Evolutionary conservation across 2,113 vertebrate genomes (phyloP), one percentile per base, ranked within the genome.

Genomic region (Capreolus pygargus): DNA sequence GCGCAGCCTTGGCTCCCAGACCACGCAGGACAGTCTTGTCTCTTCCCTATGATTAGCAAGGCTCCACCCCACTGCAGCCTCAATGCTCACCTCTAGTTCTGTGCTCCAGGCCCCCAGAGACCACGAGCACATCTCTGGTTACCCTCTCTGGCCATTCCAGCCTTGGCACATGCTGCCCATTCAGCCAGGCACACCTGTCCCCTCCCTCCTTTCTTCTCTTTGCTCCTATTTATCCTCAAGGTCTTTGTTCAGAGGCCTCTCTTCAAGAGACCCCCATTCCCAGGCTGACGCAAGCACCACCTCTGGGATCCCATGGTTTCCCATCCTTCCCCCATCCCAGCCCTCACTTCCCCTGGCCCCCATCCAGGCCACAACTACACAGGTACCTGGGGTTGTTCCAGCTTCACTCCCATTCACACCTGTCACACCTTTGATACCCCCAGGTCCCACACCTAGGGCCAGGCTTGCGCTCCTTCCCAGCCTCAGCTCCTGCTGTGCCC

Each of bases 121-220:
- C n/a, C 12, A 1, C 0, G 2, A 5, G 14, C 16, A 23, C 11
- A 1, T 45, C 43, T 12, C 30, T 10, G 33, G 25, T 4, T 4
- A 33, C 25, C 76, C 64, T 15, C 5, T 8, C 13, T 14, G 50
- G 57, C 88, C 45, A 19, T 12, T 21, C 33, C 50, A 45, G 87
- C 43, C 55, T 50, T 28, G 16, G 45, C 25, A 16, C 19, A 5
- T 0, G 4, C 54, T 16, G 23, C 30, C 6, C 76, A 82, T 30
- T 76, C 70, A 21, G 45, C 87, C 13, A 10, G 83, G 19, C 14
- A 54, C 17, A 28, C 23, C 36, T 61, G 3, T 33, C 78, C 60
- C 5, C 16, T 8, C n/a, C 74, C 15, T 60, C 3, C 39, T 64
- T 83, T 58, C 91, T 74, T 55, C 60, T 33, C 39, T 10, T 47